phyloP scores from a whole-genome alignment of 2,113 vertebrate species.

The Mobula hypostoma region DNA sequence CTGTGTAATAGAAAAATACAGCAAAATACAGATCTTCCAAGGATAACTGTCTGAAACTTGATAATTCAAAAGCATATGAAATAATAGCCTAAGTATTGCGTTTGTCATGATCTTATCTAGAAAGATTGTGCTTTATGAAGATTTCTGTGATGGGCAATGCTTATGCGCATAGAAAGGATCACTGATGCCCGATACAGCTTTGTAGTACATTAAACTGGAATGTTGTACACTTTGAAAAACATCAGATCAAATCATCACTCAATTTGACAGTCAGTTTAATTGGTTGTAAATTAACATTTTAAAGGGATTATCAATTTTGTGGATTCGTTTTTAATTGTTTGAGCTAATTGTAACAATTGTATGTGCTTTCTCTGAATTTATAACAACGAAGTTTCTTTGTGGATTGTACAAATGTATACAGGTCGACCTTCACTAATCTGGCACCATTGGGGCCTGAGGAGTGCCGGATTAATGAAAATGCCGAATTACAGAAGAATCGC shows the following conservation, averaged over 20 bases:
- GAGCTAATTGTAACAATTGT: background rate
- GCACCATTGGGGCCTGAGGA: no score
- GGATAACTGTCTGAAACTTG: background rate
- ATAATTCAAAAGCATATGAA: background rate
- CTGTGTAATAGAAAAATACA: background rate
- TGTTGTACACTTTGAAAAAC: background rate
- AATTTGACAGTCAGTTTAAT: background rate
- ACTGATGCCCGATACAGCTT: background rate
- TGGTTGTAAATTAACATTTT: background rate
- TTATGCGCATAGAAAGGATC: background rate
- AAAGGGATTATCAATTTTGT: background rate
- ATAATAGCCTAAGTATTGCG: background rate
- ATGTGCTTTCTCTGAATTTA: no score
- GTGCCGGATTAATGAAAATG: no score
- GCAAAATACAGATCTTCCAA: background rate
- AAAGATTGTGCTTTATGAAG: background rate
- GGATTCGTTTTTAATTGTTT: background rate
- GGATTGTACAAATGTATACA: no score
- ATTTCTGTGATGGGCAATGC: background rate
- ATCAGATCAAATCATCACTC: background rate
- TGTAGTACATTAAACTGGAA: background rate
- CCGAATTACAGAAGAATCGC: no score
- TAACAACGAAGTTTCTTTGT: no score
- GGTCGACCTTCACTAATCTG: no score
- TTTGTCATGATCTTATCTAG: background rate